Evolutionary conservation across 2,113 vertebrate genomes (phyloP), one percentile per base, ranked within the genome.

Genomic region (Microtus ochrogaster): DNA sequence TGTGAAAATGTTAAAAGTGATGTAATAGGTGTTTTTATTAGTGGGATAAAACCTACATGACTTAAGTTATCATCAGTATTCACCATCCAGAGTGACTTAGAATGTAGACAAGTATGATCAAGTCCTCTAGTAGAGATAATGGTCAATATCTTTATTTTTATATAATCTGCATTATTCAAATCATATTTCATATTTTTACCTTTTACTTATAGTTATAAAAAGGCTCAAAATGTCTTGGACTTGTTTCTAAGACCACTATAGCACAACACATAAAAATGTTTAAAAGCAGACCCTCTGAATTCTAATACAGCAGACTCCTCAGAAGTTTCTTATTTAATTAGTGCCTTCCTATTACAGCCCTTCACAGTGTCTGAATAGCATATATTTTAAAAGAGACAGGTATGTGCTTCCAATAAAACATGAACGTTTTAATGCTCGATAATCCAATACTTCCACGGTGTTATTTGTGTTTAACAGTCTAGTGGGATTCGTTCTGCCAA

Each of bases 401-500:
- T 39, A 89, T 14, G 22, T 79, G 13, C 39, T 92, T 44, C 44
- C 13, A 72, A 78, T 24, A 74, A 68, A 85, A 83, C 0, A 77
- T 30, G 47, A 5, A 9, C 36, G 36, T 81, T 96, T 86, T 92
- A 91, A 83, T 17, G 26, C 30, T 49, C 87, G 72, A 87, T 94
- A 94, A 66, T 77, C 68, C 83, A 86, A 44, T 41, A 70, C 2
- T 44, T 91, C 4, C 30, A 3, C 13, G 47, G 1, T 22, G 14
- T 65, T 47, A 89, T 89, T 97, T 61, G 8, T 17, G 89, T 86
- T 95, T 96, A 95, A 55, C 79, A 81, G 47, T 13, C 4, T 28
- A 26, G 52, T 79, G 93, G 90, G 91, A 96, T 92, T 97, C 28
- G 89, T 92, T 94, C 39, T 97, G 95, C 28, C 96, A 94, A 92